phyloP scores from a whole-genome alignment of 1,140 invertebrate genomes.

The Drosophila malerkotliana region DNA sequence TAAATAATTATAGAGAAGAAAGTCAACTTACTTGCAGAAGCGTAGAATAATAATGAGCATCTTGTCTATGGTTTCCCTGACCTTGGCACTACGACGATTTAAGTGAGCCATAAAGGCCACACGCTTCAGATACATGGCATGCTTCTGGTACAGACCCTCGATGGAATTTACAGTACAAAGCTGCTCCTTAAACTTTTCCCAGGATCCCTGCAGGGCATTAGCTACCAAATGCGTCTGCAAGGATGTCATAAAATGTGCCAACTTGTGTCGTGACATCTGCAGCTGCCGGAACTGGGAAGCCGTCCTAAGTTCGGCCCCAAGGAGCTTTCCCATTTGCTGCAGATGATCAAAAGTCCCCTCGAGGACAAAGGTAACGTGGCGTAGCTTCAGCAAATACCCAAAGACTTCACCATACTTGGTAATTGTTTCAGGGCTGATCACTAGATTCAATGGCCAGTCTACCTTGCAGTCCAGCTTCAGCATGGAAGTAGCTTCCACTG shows the following conservation, averaged over 20 bases:
- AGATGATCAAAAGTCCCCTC: conserved; percentile 87
- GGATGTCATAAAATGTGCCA: conserved; percentile 89
- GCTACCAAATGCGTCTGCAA: conserved; percentile 90
- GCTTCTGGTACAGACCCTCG: conserved; percentile 88
- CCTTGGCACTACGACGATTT: conserved; percentile 87
- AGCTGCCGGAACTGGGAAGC: conserved; percentile 87
- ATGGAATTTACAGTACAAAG: conserved; percentile 87
- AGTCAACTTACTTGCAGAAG: conserved; percentile 86
- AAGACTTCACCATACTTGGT: conserved; percentile 89
- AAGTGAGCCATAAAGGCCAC: conserved; percentile 89
- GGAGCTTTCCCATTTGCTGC: conserved; percentile 84
- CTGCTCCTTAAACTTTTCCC: conserved; percentile 88
- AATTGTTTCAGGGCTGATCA: conserved; percentile 88
- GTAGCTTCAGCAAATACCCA: conserved; percentile 89
- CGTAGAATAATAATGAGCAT: conserved; percentile 89
- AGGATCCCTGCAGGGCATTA: conserved; percentile 88
- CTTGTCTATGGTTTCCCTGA: conserved; percentile 87
- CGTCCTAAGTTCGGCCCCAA: conserved; percentile 84
- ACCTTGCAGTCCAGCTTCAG: conserved; percentile 88
- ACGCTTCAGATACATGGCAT: conserved; percentile 89
- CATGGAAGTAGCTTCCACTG: conserved; percentile 88
- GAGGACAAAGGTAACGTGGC: conserved; percentile 89
- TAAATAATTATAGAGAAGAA: background rate
- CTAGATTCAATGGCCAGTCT: conserved; percentile 91
- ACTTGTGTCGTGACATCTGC: conserved; percentile 88